phyloP scores from a whole-genome alignment of 2,113 vertebrate species.

The Dasyurus viverrinus region DNA sequence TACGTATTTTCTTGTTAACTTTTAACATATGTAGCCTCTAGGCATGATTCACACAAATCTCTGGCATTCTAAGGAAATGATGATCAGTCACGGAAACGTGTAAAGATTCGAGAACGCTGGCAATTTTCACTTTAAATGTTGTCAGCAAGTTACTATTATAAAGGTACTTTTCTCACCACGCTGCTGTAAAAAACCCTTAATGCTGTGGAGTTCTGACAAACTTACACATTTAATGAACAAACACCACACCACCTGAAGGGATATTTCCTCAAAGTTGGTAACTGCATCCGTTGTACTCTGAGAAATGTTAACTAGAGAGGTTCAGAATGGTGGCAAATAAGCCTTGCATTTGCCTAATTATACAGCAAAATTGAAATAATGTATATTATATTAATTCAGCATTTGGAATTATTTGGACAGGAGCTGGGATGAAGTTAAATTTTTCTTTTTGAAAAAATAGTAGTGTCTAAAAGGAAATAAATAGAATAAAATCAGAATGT shows the following conservation, averaged over 20 bases:
- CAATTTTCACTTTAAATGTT: slow-evolving; percentile 89
- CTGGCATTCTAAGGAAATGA: slow-evolving; percentile 86
- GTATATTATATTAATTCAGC: not conserved
- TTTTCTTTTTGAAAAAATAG: not conserved
- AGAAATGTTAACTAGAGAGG: slow-evolving; percentile 65
- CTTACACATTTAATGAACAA: slow-evolving; percentile 92
- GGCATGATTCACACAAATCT: slow-evolving; percentile 88
- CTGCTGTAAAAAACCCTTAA: slow-evolving; percentile 73
- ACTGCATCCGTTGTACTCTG: slow-evolving; percentile 62
- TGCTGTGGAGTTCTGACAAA: slow-evolving; percentile 78
- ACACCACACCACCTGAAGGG: slow-evolving; percentile 80
- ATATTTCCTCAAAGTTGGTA: slow-evolving; percentile 81
- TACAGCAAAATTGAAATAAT: not conserved
- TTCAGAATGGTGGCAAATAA: slow-evolving; percentile 40
- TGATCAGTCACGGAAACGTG: slow-evolving; percentile 87
- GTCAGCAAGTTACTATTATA: slow-evolving; percentile 83
- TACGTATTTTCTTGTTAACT: slow-evolving; percentile 88
- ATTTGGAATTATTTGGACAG: not conserved
- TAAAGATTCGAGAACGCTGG: slow-evolving; percentile 86
- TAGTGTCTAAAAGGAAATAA: not conserved
- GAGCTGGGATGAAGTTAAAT: not conserved
- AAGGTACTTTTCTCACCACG: slow-evolving; percentile 85
- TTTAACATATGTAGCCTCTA: slow-evolving; percentile 90
- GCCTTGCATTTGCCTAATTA: slow-evolving; percentile 29
- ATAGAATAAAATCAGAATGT: not conserved